A percentile compares a stretch with the other conserved stretches of the same genome.
phyloP scores from a whole-genome alignment of 2,888 invertebrate genomes.

The Chalcis sispes region DNA sequence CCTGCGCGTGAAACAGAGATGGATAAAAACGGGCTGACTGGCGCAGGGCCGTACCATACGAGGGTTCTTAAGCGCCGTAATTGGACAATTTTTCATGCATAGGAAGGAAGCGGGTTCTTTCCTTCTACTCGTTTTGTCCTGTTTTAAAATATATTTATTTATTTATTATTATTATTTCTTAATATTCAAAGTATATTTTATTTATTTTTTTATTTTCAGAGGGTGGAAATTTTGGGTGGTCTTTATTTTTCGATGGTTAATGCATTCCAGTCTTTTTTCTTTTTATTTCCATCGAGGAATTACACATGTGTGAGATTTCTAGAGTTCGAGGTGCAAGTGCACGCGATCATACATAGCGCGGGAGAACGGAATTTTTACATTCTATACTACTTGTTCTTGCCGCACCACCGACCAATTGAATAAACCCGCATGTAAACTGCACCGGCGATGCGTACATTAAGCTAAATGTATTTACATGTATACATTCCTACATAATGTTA shows the following conservation, averaged over 20 bases:
- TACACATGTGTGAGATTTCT: conserved; percentile 8
- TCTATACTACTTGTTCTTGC: not conserved
- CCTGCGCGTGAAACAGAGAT: conserved; percentile 1
- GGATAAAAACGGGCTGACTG: conserved; percentile 4
- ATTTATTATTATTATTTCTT: too few relatives aligned
- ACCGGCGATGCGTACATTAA: conserved; percentile 7
- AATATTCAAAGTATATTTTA: too few relatives aligned
- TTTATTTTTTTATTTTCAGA: not conserved
- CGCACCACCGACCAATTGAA: conserved; percentile 6
- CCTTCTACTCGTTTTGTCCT: conserved; percentile 7
- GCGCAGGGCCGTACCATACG: conserved; percentile 41
- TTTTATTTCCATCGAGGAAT: conserved; percentile 9
- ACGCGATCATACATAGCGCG: too few relatives aligned
- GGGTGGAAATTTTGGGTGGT: conserved; percentile 13
- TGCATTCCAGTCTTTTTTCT: conserved; percentile 6
- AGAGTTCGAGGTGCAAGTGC: too few relatives aligned
- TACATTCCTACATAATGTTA: not conserved
- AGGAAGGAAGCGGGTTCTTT: not conserved
- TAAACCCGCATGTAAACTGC: conserved; percentile 38
- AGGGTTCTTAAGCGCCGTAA: not conserved
- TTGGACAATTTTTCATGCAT: conserved; percentile 46
- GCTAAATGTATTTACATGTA: too few relatives aligned
- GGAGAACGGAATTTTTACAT: too few relatives aligned
- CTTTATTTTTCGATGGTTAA: conserved; percentile 31
- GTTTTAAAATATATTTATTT: too few relatives aligned